Base-by-base conservation (phyloP, 2,888 invertebrate species). In the Himalopsyche anomala region DNA sequence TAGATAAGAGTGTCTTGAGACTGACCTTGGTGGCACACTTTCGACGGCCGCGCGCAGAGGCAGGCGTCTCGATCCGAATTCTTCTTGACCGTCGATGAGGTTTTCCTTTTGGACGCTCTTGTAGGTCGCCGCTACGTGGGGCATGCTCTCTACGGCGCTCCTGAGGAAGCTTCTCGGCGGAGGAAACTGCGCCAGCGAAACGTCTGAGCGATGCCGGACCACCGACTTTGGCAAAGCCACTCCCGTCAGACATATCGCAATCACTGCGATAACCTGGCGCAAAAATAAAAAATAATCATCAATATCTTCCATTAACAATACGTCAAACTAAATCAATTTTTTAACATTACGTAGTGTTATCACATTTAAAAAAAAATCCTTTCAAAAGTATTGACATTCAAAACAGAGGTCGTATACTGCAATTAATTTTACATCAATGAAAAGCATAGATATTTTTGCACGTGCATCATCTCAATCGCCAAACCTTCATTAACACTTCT, bases 1-100 rank as follows among this genome's bases (percentile, higher is more conserved):
- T 6, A 38, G 4, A 38, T 12, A 36, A 74, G 12, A 74, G 38
- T 74, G 36, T 74, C 4, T 3, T 2, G 12, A 5, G 51, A 79
- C 87, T 90, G 91, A 93, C 93, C 92, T 92, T 84, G 92, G 90
- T 11, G 96, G 96, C 86, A 95, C 92, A 89, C 94, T 96, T 91
- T 97, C 97, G 4, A 97, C 96, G 1, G 97, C 96, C 81, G 95
- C 94, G 87, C 97, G 93, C 86, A 97, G 92, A 0, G 97, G 97
- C 82, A 95, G 90, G 87, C 88, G 82, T 17, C 85, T 74, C 19
- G 83, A 83, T n/a, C 88, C 88, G 19, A 91, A 91, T 85, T 88
- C 88, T 11, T 87, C 87, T 36, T 87, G 69, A 8, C 45, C 84
- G 19, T 54, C 80, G 40, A n/a, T 36, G 19, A 80, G 54, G 40